A percentile compares a stretch with the other conserved stretches of the same genome.
These are phyloP conservation scores for Eulemur coronatus DNA, from an alignment of 2,797 vertebrate species.

Conservation along the genomic window DNA sequence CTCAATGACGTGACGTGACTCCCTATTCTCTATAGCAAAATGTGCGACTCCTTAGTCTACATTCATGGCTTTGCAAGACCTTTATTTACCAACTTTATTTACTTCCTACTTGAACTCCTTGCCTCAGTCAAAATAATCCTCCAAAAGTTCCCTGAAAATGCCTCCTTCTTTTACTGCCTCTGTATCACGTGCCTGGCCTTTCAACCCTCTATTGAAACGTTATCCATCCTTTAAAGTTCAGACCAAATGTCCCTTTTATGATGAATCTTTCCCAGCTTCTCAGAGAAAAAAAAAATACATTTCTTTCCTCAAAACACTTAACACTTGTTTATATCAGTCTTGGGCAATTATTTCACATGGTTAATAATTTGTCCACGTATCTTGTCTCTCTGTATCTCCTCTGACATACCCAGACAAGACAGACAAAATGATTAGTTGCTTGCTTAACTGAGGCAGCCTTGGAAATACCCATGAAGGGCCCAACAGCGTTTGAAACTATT, in stretches of 20 bases:
- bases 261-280: not conserved
- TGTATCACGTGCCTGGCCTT: fast-evolving
- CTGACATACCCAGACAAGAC: not conserved
- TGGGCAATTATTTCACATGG: not conserved
- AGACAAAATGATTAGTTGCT: not conserved
- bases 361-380: not conserved
- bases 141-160: not conserved
- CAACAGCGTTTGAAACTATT: not conserved
- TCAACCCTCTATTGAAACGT: not conserved
- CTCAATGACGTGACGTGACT: not conserved
- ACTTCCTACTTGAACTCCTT: not conserved
- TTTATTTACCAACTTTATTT: not conserved
- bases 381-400: not conserved
- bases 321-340: not conserved
- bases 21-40: not conserved
- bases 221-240: not conserved
- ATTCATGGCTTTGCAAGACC: not conserved
- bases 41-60: not conserved
- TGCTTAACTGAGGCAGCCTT: not conserved
- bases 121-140: not conserved
- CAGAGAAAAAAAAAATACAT: not conserved
- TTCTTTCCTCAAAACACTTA: not conserved
- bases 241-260: not conserved
- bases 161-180: not conserved
- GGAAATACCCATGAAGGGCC: not conserved